Base-by-base conservation (phyloP, 2,797 vertebrate species). In the Coccyzus lansbergi region DNA sequence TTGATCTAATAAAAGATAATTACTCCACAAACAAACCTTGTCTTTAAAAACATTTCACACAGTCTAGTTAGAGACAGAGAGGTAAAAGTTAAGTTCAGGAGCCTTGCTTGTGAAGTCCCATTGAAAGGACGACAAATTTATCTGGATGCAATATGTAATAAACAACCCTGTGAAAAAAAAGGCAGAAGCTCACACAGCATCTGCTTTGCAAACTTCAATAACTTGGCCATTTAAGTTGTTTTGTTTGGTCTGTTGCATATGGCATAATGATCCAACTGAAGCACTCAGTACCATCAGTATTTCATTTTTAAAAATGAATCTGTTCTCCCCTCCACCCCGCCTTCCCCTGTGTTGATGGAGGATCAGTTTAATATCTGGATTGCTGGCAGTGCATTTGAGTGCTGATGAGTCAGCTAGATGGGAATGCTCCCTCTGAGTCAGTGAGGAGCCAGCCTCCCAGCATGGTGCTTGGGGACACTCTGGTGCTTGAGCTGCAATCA, bases 381-480 rank as follows among this genome's bases (percentile, higher is more conserved):
- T 95, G 93, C 89, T 97, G 96, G 94, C 95, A 97, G 85, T 86
- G 88, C 70, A 40, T 52, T 95, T 83, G 85, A 95, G 80, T 86
- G 83, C 85, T 95, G 80, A 91, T 96, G 96, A 97, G 87, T 95
- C 95, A 97, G 94, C 85, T 95, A 86, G 96, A 93, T 86, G 95
- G 92, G 93, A 96, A 95, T 97, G 93, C 91, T 96, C 93, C 85
- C 92, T 93, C 56, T 88, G 95, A 96, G 96, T 95, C 96, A 95
- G 89, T 84, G 83, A 8, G 95, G 93, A 96, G 96, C 95, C 95
- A 96, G 94, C 78, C 94, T 96, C 95, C 92, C 96, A 96, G 93
- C 94, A 95, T 95, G 94, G 89, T 95, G 94, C 93, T 95, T 95
- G 92, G 92, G 96, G 96, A 96, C 95, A 96, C 92, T 93, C 92